phyloP scores from a whole-genome alignment of 2,888 invertebrate species.

The Hofmannophila pseudospretella region DNA sequence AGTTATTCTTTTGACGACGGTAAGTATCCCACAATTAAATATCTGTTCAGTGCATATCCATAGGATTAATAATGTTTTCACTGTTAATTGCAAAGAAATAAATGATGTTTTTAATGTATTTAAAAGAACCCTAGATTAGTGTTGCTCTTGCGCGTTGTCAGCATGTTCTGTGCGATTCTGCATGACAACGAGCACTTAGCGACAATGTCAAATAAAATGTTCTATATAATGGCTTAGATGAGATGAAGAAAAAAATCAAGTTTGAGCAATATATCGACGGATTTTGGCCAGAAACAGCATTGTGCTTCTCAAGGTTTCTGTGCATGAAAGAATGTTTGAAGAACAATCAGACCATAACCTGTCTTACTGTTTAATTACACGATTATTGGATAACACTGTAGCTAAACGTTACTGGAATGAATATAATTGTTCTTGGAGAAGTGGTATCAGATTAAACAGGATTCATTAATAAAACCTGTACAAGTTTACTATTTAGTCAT shows the following conservation, averaged over 20 bases:
- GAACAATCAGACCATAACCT: not conserved
- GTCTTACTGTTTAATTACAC: constrained; percentile 1
- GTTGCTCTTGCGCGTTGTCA: constrained; percentile 56
- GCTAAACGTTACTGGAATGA: not conserved
- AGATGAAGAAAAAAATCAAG: not conserved
- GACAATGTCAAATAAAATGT: constrained; percentile 1
- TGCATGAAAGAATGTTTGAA: constrained; percentile 22
- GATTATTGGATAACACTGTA: constrained; percentile 1
- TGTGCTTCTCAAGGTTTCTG: constrained; percentile 26
- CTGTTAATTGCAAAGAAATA: constrained; percentile 5
- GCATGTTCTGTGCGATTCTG: constrained; percentile 58
- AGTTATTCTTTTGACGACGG: constrained; percentile 65
- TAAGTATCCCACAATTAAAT: constrained; percentile 28
- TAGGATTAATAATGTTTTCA: constrained; percentile 1
- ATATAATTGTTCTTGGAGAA: not conserved
- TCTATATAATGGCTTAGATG: not conserved
- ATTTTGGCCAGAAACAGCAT: constrained; percentile 10
- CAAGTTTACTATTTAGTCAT: no score
- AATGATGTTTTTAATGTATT: not conserved
- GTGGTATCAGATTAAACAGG: not conserved
- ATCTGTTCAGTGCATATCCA: not conserved
- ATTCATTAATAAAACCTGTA: no score
- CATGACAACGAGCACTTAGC: constrained; percentile 54
- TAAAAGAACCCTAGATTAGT: constrained; percentile 15
- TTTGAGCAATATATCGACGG: not conserved